Conservation (phyloP, 2,113 vertebrate species). For the Raphicerus campestris region DNA sequence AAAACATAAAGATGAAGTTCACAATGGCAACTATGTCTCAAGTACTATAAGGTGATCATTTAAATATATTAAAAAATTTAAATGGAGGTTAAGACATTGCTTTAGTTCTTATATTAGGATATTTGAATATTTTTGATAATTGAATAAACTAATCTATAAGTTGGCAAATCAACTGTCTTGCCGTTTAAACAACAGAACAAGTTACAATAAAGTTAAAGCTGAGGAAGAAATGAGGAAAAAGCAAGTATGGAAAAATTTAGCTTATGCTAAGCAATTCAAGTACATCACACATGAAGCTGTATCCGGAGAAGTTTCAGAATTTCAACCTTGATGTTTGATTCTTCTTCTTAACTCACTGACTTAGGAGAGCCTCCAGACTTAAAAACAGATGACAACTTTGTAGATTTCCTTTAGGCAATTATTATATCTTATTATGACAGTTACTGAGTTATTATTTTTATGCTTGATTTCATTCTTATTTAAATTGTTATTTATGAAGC, state of each 20-base stretch:
- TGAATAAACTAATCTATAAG: not conserved
- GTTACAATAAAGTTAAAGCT: not conserved
- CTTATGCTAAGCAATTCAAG: not conserved
- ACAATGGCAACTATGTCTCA: not conserved
- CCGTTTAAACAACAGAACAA: not conserved
- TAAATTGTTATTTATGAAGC: slow-evolving; percentile 31
- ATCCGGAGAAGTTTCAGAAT: not conserved
- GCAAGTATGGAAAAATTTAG: not conserved
- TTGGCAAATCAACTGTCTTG: not conserved
- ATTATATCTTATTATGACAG: not conserved
- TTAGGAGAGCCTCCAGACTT: not conserved
- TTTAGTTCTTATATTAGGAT: not conserved
- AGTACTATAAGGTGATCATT: not conserved
- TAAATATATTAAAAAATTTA: not conserved
- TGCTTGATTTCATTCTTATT: slow-evolving; percentile 23
- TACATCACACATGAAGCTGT: not conserved
- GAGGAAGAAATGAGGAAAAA: not conserved
- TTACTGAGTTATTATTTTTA: slow-evolving; percentile 25
- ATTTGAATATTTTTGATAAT: not conserved
- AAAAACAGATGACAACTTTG: not conserved
- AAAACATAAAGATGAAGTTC: not conserved
- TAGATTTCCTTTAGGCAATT: not conserved
- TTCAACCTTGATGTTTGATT: not conserved
- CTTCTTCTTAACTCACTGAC: not conserved
- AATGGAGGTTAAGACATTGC: not conserved